A percentile compares a stretch with the other conserved stretches of the same genome.
Evolutionary conservation across 2,797 vertebrate species (phyloP).

Genomic region (Parotocinclus haroldoi): DNA sequence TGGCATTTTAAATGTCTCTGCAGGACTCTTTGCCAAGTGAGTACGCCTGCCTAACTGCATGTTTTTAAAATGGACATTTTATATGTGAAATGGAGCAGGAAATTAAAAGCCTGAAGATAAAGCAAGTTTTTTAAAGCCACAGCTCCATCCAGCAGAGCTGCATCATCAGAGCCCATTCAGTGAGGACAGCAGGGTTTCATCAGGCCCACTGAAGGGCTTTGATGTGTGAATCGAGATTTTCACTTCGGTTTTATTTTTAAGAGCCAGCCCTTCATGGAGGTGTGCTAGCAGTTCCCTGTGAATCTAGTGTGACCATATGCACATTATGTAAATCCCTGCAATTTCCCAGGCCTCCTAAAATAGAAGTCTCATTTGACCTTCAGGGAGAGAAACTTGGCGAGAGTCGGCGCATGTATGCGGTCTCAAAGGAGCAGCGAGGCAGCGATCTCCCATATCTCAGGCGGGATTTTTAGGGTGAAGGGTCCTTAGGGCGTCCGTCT

Average conservation of each 20-base stretch:
- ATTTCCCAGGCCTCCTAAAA: slow-evolving; percentile 55
- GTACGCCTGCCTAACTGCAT: slow-evolving; percentile 61
- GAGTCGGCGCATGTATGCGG: slow-evolving; percentile 31
- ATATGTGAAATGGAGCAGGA: slow-evolving; percentile 72
- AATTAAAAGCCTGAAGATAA: slow-evolving; percentile 71
- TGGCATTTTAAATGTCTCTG: slow-evolving; percentile 30
- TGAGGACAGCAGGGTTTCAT: slow-evolving; percentile 30
- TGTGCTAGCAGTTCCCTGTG: slow-evolving; percentile 13
- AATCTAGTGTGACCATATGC: slow-evolving; percentile 32
- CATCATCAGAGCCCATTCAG: slow-evolving; percentile 42
- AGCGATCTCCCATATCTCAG: slow-evolving; percentile 10
- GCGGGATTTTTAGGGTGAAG: slow-evolving; percentile 40
- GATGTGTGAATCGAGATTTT: slow-evolving; percentile 31
- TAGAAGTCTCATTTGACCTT: slow-evolving; percentile 58
- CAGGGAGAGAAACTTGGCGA: slow-evolving; percentile 48
- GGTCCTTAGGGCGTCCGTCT: not conserved
- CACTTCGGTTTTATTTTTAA: slow-evolving; percentile 23
- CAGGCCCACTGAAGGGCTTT: slow-evolving; percentile 30
- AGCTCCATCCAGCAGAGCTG: slow-evolving; percentile 44
- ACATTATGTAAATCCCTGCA: slow-evolving; percentile 41
- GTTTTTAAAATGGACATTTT: slow-evolving; percentile 66
- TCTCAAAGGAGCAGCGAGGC: slow-evolving; percentile 22
- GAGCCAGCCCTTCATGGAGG: slow-evolving; percentile 12
- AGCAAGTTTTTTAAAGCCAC: slow-evolving; percentile 49
- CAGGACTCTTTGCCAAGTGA: slow-evolving; percentile 46